phyloP scores from a whole-genome alignment of 2,113 vertebrate species.

The Ovis canadensis region DNA sequence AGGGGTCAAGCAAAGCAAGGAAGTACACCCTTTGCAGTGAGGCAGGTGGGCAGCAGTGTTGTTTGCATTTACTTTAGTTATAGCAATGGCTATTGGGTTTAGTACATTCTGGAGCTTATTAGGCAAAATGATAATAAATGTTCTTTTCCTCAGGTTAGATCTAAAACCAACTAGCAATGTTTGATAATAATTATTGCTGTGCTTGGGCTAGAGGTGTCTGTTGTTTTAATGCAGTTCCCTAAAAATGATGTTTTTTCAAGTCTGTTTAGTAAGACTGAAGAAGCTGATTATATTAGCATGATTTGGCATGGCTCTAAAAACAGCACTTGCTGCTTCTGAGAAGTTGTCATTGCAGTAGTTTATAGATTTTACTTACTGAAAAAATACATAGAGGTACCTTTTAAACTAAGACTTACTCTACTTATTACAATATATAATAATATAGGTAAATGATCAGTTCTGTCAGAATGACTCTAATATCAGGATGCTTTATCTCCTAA shows the following conservation, averaged over 20 bases:
- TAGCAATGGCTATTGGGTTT: background rate
- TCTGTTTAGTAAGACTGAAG: conserved; percentile 2
- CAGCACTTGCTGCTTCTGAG: background rate
- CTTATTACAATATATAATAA: background rate
- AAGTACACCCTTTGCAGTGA: background rate
- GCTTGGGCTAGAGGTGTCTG: background rate
- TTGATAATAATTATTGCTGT: background rate
- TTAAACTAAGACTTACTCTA: background rate
- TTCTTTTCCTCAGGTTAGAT: background rate
- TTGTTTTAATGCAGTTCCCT: background rate
- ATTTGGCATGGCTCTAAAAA: background rate
- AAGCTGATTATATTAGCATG: background rate
- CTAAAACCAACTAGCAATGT: background rate
- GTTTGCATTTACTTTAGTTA: background rate
- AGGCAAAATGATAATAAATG: background rate
- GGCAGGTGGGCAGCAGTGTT: no score
- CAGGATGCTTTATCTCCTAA: conserved; percentile 18
- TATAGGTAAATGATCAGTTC: background rate
- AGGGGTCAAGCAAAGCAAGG: background rate
- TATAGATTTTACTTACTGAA: background rate
- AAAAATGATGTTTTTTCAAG: conserved; percentile 5
- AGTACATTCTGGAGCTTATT: background rate
- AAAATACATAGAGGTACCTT: background rate
- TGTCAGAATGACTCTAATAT: background rate
- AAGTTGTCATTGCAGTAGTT: background rate